Evolutionary conservation across 2,888 invertebrate species (phyloP).

Genomic region (Glaucopsyche alexis): DNA sequence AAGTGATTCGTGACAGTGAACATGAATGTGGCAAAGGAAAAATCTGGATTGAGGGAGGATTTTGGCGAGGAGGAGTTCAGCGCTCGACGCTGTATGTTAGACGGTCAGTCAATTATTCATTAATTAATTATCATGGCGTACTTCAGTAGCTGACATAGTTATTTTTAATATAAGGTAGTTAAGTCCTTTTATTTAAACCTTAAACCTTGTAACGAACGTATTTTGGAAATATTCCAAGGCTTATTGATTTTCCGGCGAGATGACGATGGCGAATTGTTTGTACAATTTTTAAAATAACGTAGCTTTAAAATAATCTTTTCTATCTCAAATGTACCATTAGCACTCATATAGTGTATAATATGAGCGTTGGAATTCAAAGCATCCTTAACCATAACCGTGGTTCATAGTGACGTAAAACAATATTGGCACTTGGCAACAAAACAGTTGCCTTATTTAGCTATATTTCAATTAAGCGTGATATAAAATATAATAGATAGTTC

Average conservation of each 20-base stretch:
- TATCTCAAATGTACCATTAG: neutral
- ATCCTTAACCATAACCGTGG: neutral
- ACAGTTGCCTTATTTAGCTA: neutral
- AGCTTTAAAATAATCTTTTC: neutral
- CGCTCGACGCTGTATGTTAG: constrained; percentile 73
- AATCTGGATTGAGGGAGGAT: constrained; percentile 54
- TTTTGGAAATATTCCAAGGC: neutral
- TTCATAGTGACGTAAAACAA: constrained; percentile 7
- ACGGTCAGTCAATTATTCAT: constrained; percentile 58
- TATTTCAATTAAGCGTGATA: constrained; percentile 3
- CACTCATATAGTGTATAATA: neutral
- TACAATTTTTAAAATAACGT: neutral
- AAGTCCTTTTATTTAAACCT: neutral
- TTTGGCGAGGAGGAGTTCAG: constrained; percentile 63
- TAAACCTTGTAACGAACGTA: neutral
- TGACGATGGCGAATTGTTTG: neutral
- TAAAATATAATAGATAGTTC: neutral
- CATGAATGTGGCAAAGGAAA: constrained; percentile 68
- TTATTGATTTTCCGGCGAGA: constrained; percentile 1
- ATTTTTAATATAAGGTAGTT: neutral
- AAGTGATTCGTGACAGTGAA: constrained; percentile 48
- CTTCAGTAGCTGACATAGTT: neutral
- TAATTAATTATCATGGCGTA: neutral
- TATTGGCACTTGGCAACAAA: neutral
- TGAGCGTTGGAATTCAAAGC: neutral